Evolutionary conservation across 2,797 vertebrate species (phyloP).

Genomic region (Pangasius sanitwongsei): DNA sequence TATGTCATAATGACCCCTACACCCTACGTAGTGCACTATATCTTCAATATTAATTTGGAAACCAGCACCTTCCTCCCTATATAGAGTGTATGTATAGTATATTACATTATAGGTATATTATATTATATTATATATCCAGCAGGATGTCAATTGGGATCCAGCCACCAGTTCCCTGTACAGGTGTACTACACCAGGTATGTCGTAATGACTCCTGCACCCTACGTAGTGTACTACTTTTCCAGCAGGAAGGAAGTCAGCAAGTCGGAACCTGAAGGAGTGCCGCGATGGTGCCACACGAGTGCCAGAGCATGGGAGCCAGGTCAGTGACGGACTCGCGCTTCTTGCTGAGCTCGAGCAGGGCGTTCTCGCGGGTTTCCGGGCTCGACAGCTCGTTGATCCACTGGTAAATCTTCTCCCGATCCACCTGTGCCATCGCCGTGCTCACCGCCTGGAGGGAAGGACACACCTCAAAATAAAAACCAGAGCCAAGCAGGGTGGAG

Average conservation of each 20-base stretch:
- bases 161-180: no score
- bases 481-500: background rate
- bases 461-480: background rate
- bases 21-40: background rate
- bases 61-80: no score
- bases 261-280: constrained; percentile 88
- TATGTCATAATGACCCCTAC: background rate
- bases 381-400: constrained; percentile 99
- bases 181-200: background rate
- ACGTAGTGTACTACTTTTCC: background rate
- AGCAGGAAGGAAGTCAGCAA: background rate
- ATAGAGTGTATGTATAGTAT: no score
- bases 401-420: constrained; percentile 97
- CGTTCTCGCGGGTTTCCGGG: constrained; percentile 95
- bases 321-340: constrained; percentile 96
- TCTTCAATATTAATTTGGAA: no score
- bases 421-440: constrained; percentile 93
- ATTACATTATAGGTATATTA: no score
- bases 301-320: constrained; percentile 97
- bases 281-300: constrained; percentile 96
- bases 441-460: constrained; percentile 83
- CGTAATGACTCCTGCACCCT: background rate
- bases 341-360: constrained; percentile 95
- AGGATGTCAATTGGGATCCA: no score
- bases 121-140: no score